Conservation (phyloP, 1,140 invertebrate species). For the Arion vulgaris region DNA sequence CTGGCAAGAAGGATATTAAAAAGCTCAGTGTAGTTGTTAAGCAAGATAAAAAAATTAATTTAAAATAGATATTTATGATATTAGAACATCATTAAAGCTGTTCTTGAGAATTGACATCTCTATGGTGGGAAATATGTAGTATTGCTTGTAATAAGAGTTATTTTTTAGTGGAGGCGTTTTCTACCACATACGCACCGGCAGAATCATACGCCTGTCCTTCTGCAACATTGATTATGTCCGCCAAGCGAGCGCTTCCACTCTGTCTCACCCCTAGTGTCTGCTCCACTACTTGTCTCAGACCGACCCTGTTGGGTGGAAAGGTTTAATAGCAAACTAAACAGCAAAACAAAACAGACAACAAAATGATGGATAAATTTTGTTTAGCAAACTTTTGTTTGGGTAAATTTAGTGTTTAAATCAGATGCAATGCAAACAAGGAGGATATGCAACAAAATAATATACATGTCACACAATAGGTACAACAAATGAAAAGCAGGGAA, state of each 20-base stretch:
- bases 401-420: not conserved
- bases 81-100: too few species aligned
- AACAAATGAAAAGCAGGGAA: too few species aligned
- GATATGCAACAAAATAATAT: too few species aligned
- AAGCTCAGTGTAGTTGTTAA: too few species aligned
- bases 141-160: not conserved
- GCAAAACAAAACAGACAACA: constrained; percentile 8
- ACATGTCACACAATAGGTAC: too few species aligned
- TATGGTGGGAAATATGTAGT: not conserved
- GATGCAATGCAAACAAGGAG: not conserved
- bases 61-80: too few species aligned
- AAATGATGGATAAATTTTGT: constrained; percentile 7
- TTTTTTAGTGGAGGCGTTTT: not conserved
- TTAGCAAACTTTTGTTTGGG: not conserved
- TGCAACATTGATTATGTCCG: constrained; percentile 57
- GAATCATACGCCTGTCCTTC: constrained; percentile 53
- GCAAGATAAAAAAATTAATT: too few species aligned
- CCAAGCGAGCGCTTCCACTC: constrained; percentile 57
- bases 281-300: constrained; percentile 65
- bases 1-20: too few species aligned
- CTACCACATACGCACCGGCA: constrained; percentile 62
- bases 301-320: constrained; percentile 58
- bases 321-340: constrained; percentile 33
- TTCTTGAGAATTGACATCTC: not conserved
- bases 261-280: constrained; percentile 61